Conservation (phyloP, 2,113 vertebrate species). For the Rhinichthys klamathensis region DNA sequence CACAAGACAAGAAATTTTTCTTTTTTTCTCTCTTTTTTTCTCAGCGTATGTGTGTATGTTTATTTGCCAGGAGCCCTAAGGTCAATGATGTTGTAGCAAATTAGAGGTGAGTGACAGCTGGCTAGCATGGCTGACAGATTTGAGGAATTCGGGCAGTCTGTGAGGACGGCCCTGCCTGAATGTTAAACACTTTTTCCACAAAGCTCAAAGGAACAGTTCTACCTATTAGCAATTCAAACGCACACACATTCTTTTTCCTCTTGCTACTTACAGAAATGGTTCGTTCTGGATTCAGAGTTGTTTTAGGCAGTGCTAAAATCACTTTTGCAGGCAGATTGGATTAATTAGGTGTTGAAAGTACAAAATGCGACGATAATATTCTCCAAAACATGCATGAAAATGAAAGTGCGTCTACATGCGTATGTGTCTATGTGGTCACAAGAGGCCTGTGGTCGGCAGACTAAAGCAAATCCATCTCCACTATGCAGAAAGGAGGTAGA, state of each 20-base stretch:
- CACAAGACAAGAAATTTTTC: not conserved
- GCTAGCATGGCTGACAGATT: conserved; percentile 22
- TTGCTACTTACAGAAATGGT: conserved; percentile 20
- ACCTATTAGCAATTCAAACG: conserved; percentile 56
- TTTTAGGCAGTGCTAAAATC: conserved; percentile 14
- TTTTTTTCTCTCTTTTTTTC: too few relatives aligned
- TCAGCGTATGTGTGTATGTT: conserved; percentile 3
- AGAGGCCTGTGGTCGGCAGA: conserved; percentile 28
- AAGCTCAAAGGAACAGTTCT: conserved; percentile 53
- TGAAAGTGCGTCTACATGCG: not conserved
- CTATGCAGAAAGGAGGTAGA: conserved; percentile 30
- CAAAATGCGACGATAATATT: not conserved
- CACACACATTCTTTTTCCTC: conserved; percentile 46
- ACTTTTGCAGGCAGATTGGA: conserved; percentile 19
- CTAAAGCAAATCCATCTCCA: conserved; percentile 11
- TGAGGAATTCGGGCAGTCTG: conserved; percentile 42
- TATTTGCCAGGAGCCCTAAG: conserved; percentile 9
- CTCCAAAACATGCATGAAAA: not conserved
- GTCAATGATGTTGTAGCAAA: conserved; percentile 40
- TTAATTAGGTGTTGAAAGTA: not conserved
- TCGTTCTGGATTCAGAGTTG: conserved; percentile 3
- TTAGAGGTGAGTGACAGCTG: conserved; percentile 53
- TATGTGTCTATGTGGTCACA: conserved; percentile 17
- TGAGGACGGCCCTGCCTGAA: conserved; percentile 39
- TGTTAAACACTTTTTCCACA: conserved; percentile 57